Evolutionary conservation across 2,888 invertebrate species (phyloP), one percentile per base, ranked within the genome.

Genomic region (Tetragonisca angustula): DNA sequence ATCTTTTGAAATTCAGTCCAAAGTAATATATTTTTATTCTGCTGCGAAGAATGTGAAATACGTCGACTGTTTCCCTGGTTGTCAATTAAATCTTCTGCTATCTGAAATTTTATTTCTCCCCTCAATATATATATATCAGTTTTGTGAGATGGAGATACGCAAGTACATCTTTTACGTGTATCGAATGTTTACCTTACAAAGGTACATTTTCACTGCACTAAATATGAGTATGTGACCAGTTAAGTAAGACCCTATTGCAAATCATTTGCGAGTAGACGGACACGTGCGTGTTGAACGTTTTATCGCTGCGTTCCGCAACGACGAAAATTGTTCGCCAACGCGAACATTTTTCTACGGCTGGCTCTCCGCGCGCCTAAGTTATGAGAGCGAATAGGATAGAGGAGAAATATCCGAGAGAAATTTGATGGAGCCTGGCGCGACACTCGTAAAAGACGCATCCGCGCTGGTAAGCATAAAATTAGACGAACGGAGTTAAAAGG

Each of bases 401-500:
- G 77, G 77, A 76, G 83, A 83, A 88, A 87, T 82, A 83, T 56
- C 77, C 68, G 76, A 83, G 76, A 83, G 79, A 87, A 87, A 90
- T 89, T 91, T 84, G 90, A 91, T 85, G 89, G 81, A 81, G 82
- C 77, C 73, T 79, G 81, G 81, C 74, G 87, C 86, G 86, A 88
- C 87, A 76, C 89, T 90, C 91, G 91, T 91, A 91, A 91, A 91
- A 90, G 88, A 87, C 83, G 88, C 87, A 83, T 87, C 88, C 87
- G 86, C 88, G 88, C 86, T 85, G 81, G 89, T 87, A 87, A 90
- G 92, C 92, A 91, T 92, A 91, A 92, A 92, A 92, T 93, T 92
- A 92, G 91, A 92, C 92, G 91, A 93, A 92, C 91, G 89, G 89
- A 92, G 88, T 91, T 90, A 90, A 92, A 92, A 92, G 92, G 91